Evolutionary conservation across 2,797 vertebrate species (phyloP).

Genomic region (Esox masquinongy): DNA sequence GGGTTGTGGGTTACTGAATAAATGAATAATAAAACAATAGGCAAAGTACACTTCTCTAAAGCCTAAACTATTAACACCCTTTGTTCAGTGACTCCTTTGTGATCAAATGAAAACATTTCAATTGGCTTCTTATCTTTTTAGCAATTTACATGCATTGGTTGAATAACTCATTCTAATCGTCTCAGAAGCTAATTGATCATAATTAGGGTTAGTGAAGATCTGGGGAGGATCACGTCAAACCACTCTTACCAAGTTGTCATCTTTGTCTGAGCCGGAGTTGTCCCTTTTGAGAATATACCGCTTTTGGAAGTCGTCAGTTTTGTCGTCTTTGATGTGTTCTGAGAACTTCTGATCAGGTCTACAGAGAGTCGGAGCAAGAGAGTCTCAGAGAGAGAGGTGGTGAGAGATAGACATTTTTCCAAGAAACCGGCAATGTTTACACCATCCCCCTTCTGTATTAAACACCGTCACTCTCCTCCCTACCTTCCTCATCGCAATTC

Average conservation of each 20-base stretch:
- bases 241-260: conserved; percentile 86
- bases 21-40: too few relatives aligned
- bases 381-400: not conserved
- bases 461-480: not conserved
- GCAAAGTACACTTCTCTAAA: too few relatives aligned
- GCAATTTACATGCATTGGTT: not conserved
- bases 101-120: not conserved
- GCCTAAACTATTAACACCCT: not conserved
- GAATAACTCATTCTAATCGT: not conserved
- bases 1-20: too few relatives aligned
- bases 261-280: conserved; percentile 96
- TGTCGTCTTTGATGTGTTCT: conserved; percentile 98
- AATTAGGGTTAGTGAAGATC: not conserved
- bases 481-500: conserved; percentile 12
- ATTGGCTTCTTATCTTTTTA: not conserved
- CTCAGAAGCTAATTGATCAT: not conserved
- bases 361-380: conserved; percentile 24
- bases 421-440: conserved; percentile 19
- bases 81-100: not conserved
- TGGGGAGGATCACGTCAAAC: not conserved
- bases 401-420: not conserved
- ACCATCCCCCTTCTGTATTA: conserved; percentile 1
- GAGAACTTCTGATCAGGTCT: conserved; percentile 99
- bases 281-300: conserved; percentile 98
- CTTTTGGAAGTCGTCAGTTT: conserved; percentile 96